phyloP scores from a whole-genome alignment of 2,797 vertebrate species.

The Tenualosa thibaudeaui region DNA sequence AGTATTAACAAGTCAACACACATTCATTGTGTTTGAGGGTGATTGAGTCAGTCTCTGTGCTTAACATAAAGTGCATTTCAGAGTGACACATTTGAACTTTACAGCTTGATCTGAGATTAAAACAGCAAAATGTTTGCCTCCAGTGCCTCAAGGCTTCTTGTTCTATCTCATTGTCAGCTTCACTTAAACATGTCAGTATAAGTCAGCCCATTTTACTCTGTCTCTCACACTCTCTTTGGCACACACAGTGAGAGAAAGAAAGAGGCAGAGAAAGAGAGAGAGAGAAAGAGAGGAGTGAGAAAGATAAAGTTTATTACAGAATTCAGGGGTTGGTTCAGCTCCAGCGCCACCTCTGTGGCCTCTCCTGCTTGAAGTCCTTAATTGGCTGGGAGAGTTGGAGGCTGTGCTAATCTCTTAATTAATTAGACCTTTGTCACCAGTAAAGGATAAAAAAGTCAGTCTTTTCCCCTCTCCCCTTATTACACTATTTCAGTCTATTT shows the following conservation, averaged over 20 bases:
- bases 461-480: background rate
- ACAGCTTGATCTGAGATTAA: background rate
- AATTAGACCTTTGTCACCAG: constrained; percentile 19
- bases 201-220: background rate
- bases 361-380: constrained; percentile 61
- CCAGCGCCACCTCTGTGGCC: background rate
- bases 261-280: background rate
- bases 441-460: background rate
- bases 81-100: background rate
- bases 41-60: background rate
- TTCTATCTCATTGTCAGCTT: background rate
- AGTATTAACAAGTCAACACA: background rate
- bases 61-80: no score
- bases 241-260: background rate
- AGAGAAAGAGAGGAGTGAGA: background rate
- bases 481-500: background rate
- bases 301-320: background rate
- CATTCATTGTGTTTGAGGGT: background rate
- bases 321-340: background rate
- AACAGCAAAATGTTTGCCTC: background rate
- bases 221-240: background rate
- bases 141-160: background rate
- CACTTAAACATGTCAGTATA: background rate
- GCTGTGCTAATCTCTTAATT: constrained; percentile 68
- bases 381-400: constrained; percentile 64